Percentiles rank a stretch among this genome's conserved stretches.
phyloP scores from a whole-genome alignment of 2,888 invertebrate genomes.

The Agonopterix subpropinquella region DNA sequence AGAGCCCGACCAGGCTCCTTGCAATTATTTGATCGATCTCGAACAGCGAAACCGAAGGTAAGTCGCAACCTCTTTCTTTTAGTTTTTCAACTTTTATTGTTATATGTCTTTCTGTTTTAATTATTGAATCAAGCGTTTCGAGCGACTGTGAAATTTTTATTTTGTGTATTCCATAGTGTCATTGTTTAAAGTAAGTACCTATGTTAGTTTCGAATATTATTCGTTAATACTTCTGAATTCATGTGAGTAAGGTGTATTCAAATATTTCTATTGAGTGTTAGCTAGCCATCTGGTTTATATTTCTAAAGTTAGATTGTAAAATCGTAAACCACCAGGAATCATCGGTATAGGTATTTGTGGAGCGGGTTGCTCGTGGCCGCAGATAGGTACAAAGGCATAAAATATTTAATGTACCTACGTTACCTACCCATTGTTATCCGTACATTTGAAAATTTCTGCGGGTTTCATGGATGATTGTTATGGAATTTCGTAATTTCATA shows the following conservation, averaged over 20 bases:
- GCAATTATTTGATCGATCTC: constrained; percentile 34
- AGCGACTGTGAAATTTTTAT: neutral
- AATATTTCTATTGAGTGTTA: constrained; percentile 63
- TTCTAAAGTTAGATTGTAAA: constrained; percentile 74
- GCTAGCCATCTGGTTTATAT: constrained; percentile 73
- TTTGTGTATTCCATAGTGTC: neutral
- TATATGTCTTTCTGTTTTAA: neutral
- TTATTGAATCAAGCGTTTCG: neutral
- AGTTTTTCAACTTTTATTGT: neutral
- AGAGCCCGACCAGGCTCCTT: constrained; percentile 23
- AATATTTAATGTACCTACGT: neutral
- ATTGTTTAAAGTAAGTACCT: neutral
- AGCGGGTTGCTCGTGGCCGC: constrained; percentile 12
- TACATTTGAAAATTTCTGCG: neutral
- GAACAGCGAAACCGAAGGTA: constrained; percentile 26
- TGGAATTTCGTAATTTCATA: neutral
- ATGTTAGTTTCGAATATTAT: neutral
- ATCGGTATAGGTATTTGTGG: constrained; percentile 53
- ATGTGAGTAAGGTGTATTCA: constrained; percentile 23
- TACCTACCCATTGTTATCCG: neutral
- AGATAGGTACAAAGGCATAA: neutral
- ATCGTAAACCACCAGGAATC: constrained; percentile 68
- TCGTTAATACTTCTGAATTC: neutral
- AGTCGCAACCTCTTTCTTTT: constrained; percentile 10
- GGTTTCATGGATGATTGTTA: neutral